phyloP scores from a whole-genome alignment of 2,113 vertebrate species.

The Archocentrus centrarchus region DNA sequence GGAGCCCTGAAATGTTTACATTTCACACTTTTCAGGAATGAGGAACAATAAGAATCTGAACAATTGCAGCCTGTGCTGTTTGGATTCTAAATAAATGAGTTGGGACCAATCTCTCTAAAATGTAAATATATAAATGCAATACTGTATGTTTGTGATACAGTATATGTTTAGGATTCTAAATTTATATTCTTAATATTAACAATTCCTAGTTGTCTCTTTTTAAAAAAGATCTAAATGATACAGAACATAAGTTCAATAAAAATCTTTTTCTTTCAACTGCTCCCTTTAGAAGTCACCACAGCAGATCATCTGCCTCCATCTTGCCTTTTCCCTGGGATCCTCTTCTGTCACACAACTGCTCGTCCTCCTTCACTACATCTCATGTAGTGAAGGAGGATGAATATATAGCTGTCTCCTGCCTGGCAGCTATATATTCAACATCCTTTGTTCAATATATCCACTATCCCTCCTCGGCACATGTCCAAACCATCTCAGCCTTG shows the following conservation, averaged over 20 bases:
- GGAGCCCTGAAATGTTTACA: not conserved
- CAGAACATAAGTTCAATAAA: not conserved
- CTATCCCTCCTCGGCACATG: not conserved
- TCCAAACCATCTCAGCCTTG: not conserved
- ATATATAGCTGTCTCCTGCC: not conserved
- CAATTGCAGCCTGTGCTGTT: not conserved
- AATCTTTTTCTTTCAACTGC: not conserved
- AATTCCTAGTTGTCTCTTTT: not conserved
- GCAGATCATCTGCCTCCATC: not conserved
- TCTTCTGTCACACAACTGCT: not conserved
- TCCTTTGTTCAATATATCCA: not conserved
- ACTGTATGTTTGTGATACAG: not conserved
- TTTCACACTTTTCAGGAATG: not conserved
- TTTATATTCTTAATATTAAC: not conserved
- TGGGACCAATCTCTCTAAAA: not conserved
- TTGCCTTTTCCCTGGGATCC: not conserved
- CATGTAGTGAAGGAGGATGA: too few species aligned
- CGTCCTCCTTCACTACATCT: too few species aligned
- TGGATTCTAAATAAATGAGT: not conserved
- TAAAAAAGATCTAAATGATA: not conserved
- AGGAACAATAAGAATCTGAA: not conserved
- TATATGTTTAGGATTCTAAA: not conserved
- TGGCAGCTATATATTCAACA: not conserved
- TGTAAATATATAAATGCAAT: not conserved
- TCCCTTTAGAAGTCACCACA: not conserved